Conservation (phyloP, 2,797 vertebrate species). For the Australoheros facetus region DNA sequence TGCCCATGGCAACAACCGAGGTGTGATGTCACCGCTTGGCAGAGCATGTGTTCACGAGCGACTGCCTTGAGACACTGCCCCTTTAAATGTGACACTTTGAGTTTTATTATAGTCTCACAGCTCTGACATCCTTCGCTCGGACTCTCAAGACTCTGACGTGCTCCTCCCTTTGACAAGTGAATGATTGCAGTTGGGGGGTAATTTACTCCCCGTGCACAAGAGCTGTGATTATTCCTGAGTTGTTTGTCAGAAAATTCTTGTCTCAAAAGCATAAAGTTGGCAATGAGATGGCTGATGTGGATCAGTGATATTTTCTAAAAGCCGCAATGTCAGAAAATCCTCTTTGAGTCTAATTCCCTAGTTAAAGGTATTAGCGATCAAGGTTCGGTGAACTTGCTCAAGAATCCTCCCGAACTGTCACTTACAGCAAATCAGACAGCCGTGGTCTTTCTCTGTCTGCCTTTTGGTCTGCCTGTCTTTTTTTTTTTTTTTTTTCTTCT, state of each 20-base stretch:
- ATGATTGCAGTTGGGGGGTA: conserved; percentile 46
- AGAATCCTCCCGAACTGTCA: conserved; percentile 63
- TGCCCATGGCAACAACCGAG: conserved; percentile 74
- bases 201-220: conserved; percentile 25
- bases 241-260: conserved; percentile 57
- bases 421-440: conserved; percentile 60
- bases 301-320: conserved; percentile 65
- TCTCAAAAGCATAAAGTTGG: conserved; percentile 53
- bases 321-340: conserved; percentile 66
- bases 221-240: conserved; percentile 35
- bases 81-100: conserved; percentile 64
- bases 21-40: conserved; percentile 74
- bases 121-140: conserved; percentile 29
- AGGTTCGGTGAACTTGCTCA: conserved; percentile 67
- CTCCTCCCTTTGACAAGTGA: conserved; percentile 45
- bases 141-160: conserved; percentile 21
- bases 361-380: conserved; percentile 73
- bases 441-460: conserved; percentile 38
- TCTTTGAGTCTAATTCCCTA: conserved; percentile 74
- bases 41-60: conserved; percentile 73
- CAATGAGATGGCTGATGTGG: conserved; percentile 68
- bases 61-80: conserved; percentile 59
- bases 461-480: neutral
- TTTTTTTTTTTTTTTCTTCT: neutral
- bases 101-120: conserved; percentile 45